Evolutionary conservation across 2,888 invertebrate species (phyloP).

Genomic region (Hybos culiciformis): DNA sequence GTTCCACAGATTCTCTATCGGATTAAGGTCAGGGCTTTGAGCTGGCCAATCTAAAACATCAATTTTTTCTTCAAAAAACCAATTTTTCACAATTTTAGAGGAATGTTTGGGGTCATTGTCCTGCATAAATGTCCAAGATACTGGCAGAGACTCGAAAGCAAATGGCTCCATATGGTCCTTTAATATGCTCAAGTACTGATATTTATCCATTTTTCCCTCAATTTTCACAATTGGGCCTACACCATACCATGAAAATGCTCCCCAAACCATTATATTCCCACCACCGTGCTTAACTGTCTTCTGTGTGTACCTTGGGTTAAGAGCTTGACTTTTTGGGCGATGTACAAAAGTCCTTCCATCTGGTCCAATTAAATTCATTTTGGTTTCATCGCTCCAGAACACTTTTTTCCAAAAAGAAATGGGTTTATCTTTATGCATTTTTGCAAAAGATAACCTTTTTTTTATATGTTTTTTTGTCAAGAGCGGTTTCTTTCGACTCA

Average conservation of each 20-base stretch:
- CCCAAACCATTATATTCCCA: slow-evolving; percentile 5
- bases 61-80: not conserved
- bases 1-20: slow-evolving; percentile 1
- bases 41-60: slow-evolving; percentile 1
- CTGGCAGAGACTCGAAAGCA: not conserved
- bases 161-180: not conserved
- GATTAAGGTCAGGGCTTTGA: slow-evolving; percentile 1
- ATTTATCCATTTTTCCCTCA: slow-evolving; percentile 6
- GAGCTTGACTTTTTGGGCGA: not conserved
- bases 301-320: not conserved
- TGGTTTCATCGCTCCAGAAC: slow-evolving; percentile 6
- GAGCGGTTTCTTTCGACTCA: slow-evolving; percentile 1
- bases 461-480: not conserved
- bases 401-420: not conserved
- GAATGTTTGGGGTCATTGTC: slow-evolving; percentile 2
- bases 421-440: not conserved
- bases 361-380: not conserved
- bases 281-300: slow-evolving; percentile 7
- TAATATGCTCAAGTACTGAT: slow-evolving; percentile 1
- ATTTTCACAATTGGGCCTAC: slow-evolving; percentile 4
- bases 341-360: not conserved
- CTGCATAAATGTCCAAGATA: slow-evolving; percentile 2
- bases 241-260: slow-evolving; percentile 2
- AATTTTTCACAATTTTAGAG: not conserved
- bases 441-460: not conserved